Conservation (phyloP, 2,797 vertebrate genomes). For the Morus bassanus region DNA sequence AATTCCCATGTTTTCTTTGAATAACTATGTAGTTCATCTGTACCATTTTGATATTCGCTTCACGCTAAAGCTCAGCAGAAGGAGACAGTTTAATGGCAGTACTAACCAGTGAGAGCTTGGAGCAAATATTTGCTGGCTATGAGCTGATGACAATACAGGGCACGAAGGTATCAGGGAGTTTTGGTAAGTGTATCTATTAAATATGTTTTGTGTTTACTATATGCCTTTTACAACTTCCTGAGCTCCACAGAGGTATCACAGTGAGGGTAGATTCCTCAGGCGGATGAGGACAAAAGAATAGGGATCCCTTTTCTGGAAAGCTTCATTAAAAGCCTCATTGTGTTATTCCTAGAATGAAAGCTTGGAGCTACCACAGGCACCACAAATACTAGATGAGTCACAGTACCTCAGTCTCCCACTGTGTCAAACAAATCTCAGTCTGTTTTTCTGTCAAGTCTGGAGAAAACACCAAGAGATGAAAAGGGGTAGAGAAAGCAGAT, state of each 20-base stretch:
- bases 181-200: background rate
- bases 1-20: background rate
- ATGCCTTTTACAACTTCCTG: background rate
- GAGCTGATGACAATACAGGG: background rate
- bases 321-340: background rate
- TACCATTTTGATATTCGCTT: background rate
- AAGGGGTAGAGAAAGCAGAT: background rate
- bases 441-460: background rate
- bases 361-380: background rate
- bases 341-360: background rate
- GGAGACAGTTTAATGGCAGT: background rate
- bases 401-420: background rate
- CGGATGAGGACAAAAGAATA: background rate
- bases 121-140: background rate
- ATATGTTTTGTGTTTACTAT: background rate
- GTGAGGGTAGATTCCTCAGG: background rate
- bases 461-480: background rate
- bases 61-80: background rate
- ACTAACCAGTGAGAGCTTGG: accelerated
- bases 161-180: background rate
- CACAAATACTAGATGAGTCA: background rate
- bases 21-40: accelerated
- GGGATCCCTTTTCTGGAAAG: background rate
- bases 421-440: background rate
- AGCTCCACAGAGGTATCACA: background rate